Conservation (phyloP, 2,888 invertebrate species). For the Alitta virens region DNA sequence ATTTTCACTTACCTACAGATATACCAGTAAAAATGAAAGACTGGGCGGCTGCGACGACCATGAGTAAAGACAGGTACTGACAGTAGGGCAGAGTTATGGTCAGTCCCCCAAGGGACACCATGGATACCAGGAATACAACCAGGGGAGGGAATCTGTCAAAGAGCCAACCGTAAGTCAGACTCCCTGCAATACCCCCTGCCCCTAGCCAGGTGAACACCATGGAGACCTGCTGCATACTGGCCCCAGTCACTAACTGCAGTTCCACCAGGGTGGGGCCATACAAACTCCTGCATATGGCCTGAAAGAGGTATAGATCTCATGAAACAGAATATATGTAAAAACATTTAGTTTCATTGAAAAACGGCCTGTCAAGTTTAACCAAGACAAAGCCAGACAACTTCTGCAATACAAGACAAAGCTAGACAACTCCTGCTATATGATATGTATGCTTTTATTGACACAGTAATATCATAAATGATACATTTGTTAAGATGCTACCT, state of each 20-base stretch:
- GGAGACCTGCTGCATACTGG: conserved; percentile 2
- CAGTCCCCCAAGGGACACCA: neutral
- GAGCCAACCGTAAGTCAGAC: conserved; percentile 7
- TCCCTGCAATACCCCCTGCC: conserved; percentile 10
- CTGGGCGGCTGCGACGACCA: conserved; percentile 4
- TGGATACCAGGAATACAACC: conserved; percentile 2
- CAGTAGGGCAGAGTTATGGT: conserved; percentile 3
- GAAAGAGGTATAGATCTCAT: neutral
- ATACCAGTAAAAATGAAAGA: conserved; percentile 12
- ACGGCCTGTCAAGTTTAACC: too few species aligned
- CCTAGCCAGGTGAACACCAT: conserved; percentile 15
- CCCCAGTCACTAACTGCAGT: conserved; percentile 3
- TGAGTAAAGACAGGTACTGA: neutral
- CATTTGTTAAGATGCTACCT: too few species aligned
- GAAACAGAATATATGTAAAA: too few species aligned
- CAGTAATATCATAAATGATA: too few species aligned
- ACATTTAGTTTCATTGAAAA: too few species aligned
- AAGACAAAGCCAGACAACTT: too few species aligned
- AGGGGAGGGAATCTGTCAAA: conserved; percentile 11
- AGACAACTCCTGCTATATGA: too few species aligned
- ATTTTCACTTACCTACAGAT: conserved; percentile 6
- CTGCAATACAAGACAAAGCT: too few species aligned
- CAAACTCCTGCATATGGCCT: conserved; percentile 7
- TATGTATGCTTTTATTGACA: too few species aligned
- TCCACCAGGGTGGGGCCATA: conserved; percentile 13